Evolutionary conservation across 2,113 vertebrate genomes (phyloP), one percentile per base, ranked within the genome.

Genomic region (Spea bombifrons): DNA sequence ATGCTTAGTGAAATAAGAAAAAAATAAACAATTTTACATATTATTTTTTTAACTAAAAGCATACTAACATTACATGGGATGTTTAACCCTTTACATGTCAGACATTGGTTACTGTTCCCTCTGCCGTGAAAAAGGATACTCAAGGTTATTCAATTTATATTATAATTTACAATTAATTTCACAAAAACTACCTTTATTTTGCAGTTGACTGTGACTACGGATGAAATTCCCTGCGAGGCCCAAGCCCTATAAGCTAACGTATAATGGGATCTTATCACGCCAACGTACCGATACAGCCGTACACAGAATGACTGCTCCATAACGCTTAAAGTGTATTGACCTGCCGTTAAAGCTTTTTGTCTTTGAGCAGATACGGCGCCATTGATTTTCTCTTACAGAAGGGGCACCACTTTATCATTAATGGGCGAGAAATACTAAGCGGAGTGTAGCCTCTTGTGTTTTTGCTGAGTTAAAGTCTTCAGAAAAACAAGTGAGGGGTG

Each of bases 321-420:
- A 52, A 52, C n/a, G 63, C 5, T 55, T 45, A 82, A 81, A 86
- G 74, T 13, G 0, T 0, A 67, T 70, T 47, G 69, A 80, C 61
- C 0, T 80, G 8, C 17, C 61, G 77, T 52, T 83, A 73, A 71
- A 83, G 53, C 53, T 8, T 78, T 77, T 77, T 75, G 7, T 44
- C 15, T 83, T 86, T 70, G 71, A 16, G 67, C 80, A 44, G 82
- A 55, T 43, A 75, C 1, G 66, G 30, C 5, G 44, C n/a, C 69
- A 81, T 82, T 43, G 4, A 52, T 70, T 83, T 83, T 66, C 7
- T 52, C 82, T 65, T 68, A 13, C 57, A 43, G 3, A 81, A 12
- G 4, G 81, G 68, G 13, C 81, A 73, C 70, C 15, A 6, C 3
- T 83, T 78, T 30, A 71, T 53, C 75, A 68, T 82, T 72, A 65